These are phyloP conservation scores for Drosophila mimetica DNA, from an alignment of 2,888 invertebrate species.

Conservation along the genomic window DNA sequence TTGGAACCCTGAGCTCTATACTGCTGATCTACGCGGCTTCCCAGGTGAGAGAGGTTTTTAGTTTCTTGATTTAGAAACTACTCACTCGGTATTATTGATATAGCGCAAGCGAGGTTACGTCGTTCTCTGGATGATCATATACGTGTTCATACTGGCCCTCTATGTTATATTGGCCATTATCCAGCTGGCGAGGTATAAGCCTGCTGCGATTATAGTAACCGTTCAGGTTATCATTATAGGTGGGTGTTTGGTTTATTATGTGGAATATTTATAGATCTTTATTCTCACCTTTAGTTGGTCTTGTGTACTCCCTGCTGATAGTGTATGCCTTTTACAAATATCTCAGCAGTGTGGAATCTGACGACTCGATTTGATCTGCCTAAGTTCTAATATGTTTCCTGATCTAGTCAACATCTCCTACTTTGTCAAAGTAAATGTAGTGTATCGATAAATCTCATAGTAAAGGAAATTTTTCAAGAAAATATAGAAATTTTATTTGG, in stretches of 20 bases:
- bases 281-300: slow-evolving; percentile 5
- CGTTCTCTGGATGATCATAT: slow-evolving; percentile 34
- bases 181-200: background rate
- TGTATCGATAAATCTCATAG: background rate
- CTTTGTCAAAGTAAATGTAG: background rate
- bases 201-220: background rate
- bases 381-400: background rate
- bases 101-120: slow-evolving; percentile 30
- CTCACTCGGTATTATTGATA: background rate
- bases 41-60: slow-evolving; percentile 33
- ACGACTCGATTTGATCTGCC: background rate
- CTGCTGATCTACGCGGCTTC: slow-evolving; percentile 46
- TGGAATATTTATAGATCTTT: background rate
- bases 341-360: background rate
- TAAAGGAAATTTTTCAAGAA: background rate
- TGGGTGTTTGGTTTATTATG: background rate
- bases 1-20: slow-evolving; percentile 39
- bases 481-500: background rate
- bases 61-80: background rate
- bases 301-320: slow-evolving; percentile 28
- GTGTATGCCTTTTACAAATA: slow-evolving; percentile 27
- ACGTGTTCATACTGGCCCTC: slow-evolving; percentile 9
- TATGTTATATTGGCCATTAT: slow-evolving; percentile 20
- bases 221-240: slow-evolving; percentile 11
- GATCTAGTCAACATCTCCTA: slow-evolving; percentile 9